These are phyloP conservation scores for Cephalopachus bancanus DNA, from an alignment of 2,797 vertebrate genomes.

Conservation along the genomic window DNA sequence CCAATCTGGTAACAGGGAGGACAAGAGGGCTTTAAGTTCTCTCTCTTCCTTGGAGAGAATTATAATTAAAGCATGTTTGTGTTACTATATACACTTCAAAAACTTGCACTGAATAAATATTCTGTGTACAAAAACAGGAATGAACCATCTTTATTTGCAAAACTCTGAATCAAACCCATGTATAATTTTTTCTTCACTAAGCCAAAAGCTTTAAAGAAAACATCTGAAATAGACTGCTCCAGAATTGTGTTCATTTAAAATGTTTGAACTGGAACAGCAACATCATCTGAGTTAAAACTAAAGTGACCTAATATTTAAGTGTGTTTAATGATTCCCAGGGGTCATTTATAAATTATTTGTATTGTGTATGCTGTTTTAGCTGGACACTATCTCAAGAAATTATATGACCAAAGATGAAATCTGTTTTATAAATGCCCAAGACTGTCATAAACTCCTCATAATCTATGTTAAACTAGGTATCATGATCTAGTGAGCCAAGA, in stretches of 20 bases:
- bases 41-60: conserved; percentile 33
- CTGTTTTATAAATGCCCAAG: background rate
- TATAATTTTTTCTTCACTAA: conserved; percentile 60
- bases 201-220: conserved; percentile 58
- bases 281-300: conserved; percentile 40
- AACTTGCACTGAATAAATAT: conserved; percentile 29
- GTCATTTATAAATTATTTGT: background rate
- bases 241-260: conserved; percentile 30
- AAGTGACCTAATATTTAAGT: conserved; percentile 45
- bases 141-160: conserved; percentile 6
- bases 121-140: conserved; percentile 58
- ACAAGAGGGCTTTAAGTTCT: conserved; percentile 33
- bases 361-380: background rate
- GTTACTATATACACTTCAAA: conserved; percentile 46
- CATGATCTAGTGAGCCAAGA: conserved; percentile 2
- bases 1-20: conserved; percentile 4
- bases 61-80: conserved; percentile 60
- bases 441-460: background rate
- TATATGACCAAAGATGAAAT: conserved; percentile 3
- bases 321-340: background rate
- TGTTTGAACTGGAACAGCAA: conserved; percentile 1
- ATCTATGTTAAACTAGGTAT: background rate
- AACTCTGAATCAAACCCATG: conserved; percentile 42
- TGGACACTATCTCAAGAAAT: conserved; percentile 45
- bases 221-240: conserved; percentile 20